Conservation (phyloP, 1,140 invertebrate species). For the Drosophila grimshawi region DNA sequence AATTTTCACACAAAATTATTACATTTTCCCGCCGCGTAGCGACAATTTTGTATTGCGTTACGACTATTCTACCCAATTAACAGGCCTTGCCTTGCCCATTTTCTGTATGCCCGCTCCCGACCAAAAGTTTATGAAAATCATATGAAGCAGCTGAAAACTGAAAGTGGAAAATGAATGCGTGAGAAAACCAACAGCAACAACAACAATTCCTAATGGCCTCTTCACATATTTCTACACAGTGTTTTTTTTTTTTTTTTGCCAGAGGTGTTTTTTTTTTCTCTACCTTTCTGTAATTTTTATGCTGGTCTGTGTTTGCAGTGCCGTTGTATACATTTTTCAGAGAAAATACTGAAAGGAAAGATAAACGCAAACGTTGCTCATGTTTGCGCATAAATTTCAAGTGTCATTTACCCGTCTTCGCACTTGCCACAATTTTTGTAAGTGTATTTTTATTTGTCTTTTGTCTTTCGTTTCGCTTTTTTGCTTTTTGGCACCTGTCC, state of each 20-base stretch:
- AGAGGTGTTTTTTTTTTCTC: constrained; percentile 44
- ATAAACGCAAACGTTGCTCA: constrained; percentile 54
- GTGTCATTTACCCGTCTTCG: constrained; percentile 77
- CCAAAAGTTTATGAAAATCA: constrained; percentile 75
- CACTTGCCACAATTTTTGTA: constrained; percentile 48
- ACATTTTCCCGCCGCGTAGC: constrained; percentile 37
- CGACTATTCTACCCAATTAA: constrained; percentile 74
- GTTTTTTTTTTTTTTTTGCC: constrained; percentile 48
- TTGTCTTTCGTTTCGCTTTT: constrained; percentile 16
- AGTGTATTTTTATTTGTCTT: constrained; percentile 47
- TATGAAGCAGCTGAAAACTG: constrained; percentile 56
- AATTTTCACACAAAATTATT: constrained; percentile 66
- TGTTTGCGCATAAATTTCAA: constrained; percentile 83
- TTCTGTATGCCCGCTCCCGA: constrained; percentile 30
- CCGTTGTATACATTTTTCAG: constrained; percentile 64
- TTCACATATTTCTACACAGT: constrained; percentile 42
- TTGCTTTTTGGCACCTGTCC: constrained; percentile 72
- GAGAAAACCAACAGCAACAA: constrained; percentile 65
- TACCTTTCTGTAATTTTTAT: constrained; percentile 59
- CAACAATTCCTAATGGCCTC: constrained; percentile 53
- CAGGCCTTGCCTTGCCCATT: constrained; percentile 39
- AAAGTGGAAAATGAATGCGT: constrained; percentile 81
- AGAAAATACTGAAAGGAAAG: constrained; percentile 36
- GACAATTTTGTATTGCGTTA: constrained; percentile 51
- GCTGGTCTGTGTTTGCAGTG: constrained; percentile 60